Conservation (phyloP, 2,113 vertebrate genomes). For the Bombycilla garrulus region DNA sequence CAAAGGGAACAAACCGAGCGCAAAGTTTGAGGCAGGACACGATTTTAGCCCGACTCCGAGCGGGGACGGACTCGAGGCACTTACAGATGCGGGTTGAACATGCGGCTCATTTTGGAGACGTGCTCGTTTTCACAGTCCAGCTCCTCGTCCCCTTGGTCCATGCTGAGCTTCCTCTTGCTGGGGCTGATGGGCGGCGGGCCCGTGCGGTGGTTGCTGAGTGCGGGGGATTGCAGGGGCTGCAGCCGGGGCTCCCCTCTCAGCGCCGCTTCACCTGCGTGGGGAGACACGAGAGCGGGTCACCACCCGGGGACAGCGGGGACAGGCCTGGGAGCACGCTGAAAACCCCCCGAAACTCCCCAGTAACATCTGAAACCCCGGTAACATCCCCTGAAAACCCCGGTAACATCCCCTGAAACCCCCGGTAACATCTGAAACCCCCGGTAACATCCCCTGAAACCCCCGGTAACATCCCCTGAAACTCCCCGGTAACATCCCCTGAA, state of each 20-base stretch:
- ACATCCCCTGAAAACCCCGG: no score
- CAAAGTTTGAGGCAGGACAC: background rate
- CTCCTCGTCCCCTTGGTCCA: slow-evolving; percentile 88
- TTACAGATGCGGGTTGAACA: slow-evolving; percentile 91
- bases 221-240: slow-evolving; percentile 87
- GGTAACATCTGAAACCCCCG: no score
- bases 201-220: slow-evolving; percentile 87
- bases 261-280: slow-evolving; percentile 86
- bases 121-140: slow-evolving; percentile 91
- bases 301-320: background rate
- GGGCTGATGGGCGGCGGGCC: slow-evolving; percentile 97
- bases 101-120: slow-evolving; percentile 92
- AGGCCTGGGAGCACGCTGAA: background rate
- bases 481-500: no score
- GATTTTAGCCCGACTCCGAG: background rate
- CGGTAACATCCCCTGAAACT: no score
- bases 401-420: no score
- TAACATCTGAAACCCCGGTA: no score
- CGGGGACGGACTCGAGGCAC: slow-evolving; percentile 43
- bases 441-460: no score
- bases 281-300: background rate
- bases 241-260: slow-evolving; percentile 91
- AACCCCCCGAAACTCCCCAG: fast-evolving
- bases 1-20: background rate
- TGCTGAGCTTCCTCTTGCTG: slow-evolving; percentile 90